Base-by-base conservation (phyloP, 2,113 vertebrate species). In the Perca schrenkii region DNA sequence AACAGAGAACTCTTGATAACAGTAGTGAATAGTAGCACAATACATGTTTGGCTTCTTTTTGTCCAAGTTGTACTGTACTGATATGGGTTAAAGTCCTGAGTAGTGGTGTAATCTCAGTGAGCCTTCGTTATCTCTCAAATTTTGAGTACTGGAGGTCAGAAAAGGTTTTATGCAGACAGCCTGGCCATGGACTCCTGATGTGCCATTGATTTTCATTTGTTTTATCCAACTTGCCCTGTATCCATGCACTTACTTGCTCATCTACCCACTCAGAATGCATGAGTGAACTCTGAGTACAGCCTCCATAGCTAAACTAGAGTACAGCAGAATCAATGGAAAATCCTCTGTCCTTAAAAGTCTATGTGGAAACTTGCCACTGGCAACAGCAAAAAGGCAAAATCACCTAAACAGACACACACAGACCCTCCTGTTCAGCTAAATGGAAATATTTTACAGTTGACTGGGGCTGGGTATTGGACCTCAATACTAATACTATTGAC, bases 251-350 rank as follows among this genome's bases (percentile, higher is more conserved):
- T 47, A 72, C 4, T 31, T 34, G 17, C 74, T 62, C 54, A 72
- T 86, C 76, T 80, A 70, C 58, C 50, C 60, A 60, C 40, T 69
- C 66, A 54, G 16, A 70, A 69, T 67, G 60, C 77, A 83, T 79
- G 76, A 83, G n/a, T 86, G 81, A 79, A 76, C 78, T 53, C 4
- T 3, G 50, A 52, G 52, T 34, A 22, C 73, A 77, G 60, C 21
- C 62, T 64, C n/a, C 28, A 74, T 15, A 85, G 58, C 31, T 21
- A 5, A 61, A 22, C 62, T 68, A 3, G 21, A 64, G 56, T 58
- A 46, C 36, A 72, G 36, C 28, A 72, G 64, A 76, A 89, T 76
- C 67, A 86, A 91, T 78, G 82, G 88, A 89, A 94, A 92, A 86
- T 68, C 40, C 73, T 74, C 19, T 77, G 73, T 70, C 79, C 73